A percentile compares a stretch with the other conserved stretches of the same genome.
phyloP scores from a whole-genome alignment of 2,797 vertebrate genomes.

The Pangasius mekongensis region DNA sequence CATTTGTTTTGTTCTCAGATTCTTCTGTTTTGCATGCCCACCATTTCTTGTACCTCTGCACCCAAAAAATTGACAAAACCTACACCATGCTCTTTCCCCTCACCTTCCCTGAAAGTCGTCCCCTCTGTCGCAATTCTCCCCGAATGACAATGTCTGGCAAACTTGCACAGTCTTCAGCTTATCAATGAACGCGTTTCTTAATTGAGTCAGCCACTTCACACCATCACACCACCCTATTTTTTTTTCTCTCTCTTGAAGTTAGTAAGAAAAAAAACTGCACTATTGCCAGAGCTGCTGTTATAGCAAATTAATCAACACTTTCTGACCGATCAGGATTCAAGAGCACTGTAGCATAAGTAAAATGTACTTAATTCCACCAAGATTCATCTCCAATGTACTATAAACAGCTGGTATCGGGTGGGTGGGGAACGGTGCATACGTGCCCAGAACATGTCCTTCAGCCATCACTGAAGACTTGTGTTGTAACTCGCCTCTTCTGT shows the following conservation, averaged over 20 bases:
- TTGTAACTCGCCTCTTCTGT: slow-evolving; percentile 6
- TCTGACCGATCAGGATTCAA: neutral
- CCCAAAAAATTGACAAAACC: neutral
- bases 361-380: neutral
- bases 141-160: neutral
- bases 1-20: slow-evolving; percentile 16
- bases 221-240: neutral
- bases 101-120: neutral
- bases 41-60: neutral
- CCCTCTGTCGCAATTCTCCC: neutral
- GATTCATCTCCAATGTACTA: neutral
- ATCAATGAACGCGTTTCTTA: neutral
- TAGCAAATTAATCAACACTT: neutral
- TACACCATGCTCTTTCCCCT: neutral
- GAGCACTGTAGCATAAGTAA: neutral
- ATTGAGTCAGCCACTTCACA: neutral
- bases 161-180: neutral
- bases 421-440: neutral
- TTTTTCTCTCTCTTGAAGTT: neutral
- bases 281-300: neutral
- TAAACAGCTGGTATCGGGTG: slow-evolving; percentile 19
- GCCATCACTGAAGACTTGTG: neutral
- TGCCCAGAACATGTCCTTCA: slow-evolving; percentile 25
- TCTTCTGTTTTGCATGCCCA: neutral
- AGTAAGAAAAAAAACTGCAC: neutral